Conservation (phyloP, 2,797 vertebrate species). For the Lagorchestes hirsutus region DNA sequence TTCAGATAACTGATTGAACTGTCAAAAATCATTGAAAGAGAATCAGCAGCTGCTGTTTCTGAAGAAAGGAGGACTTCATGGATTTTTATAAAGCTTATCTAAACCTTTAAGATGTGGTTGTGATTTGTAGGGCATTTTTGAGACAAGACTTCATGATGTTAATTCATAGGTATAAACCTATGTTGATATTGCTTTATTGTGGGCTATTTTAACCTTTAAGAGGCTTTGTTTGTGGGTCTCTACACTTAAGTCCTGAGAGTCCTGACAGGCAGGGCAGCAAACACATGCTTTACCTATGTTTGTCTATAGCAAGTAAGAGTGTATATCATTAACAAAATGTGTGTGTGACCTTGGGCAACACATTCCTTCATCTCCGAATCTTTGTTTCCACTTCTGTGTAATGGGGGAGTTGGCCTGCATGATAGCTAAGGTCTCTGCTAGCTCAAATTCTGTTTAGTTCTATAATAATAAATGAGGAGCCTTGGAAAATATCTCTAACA, state of each 20-base stretch:
- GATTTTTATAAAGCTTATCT: neutral
- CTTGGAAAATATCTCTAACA: slow-evolving; percentile 5
- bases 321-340: neutral
- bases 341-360: neutral
- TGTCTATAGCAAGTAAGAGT: neutral
- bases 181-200: neutral
- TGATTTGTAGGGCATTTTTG: neutral
- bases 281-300: neutral
- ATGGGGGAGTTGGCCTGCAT: neutral
- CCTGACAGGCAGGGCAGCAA: neutral
- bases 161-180: neutral
- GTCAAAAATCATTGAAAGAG: slow-evolving; percentile 1
- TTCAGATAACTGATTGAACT: slow-evolving; percentile 36
- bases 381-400: neutral
- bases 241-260: neutral
- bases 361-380: neutral
- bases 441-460: neutral
- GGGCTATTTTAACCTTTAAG: neutral
- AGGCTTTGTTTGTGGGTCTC: neutral
- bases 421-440: neutral
- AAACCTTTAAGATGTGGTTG: neutral
- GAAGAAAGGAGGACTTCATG: neutral
- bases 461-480: slow-evolving; percentile 14
- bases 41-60: slow-evolving; percentile 41
- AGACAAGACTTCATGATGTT: neutral